Evolutionary conservation across 1,140 invertebrate species (phyloP), one percentile per base, ranked within the genome.

Genomic region (Agrypnia vestita): DNA sequence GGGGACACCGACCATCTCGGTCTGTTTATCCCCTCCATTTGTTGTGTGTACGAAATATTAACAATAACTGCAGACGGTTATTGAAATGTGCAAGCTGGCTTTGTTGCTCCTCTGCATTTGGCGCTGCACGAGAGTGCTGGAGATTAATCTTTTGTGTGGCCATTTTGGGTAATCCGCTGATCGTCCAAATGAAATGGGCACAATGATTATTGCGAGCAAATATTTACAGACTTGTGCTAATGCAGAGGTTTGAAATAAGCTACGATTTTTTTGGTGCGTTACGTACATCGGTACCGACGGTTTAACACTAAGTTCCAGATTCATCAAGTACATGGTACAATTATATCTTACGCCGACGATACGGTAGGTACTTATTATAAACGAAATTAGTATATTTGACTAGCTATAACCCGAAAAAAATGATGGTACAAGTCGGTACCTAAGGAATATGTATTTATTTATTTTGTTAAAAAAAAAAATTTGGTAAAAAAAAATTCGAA

Each of bases 81-180:
- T 78, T 78, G 76, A 71, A 73, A 78, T 72, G 67, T 72, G 77
- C 77, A 49, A 72, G 77, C 19, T 56, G 53, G 19, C 55, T 49
- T 76, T 71, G 49, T 73, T 73, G 69, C n/a, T n/a, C 9, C 7
- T 49, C 12, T 13, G 10, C n/a, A 8, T 13, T 73, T 35, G 69
- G 51, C 13, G 4, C 47, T 67, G 49, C 76, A 17, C 46, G 77
- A 72, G 49, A 71, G 69, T 49, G 44, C 46, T 25, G 53, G 21
- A 78, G 74, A 67, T 78, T 78, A 78, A 46, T 46, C 77, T 73
- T 78, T 78, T 78, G 77, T 78, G 77, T 55, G 77, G 77, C 77
- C 77, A 56, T 78, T 78, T 72, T 46, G 15, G 35, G 12, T 79
- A 79, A 79, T 79, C 77, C 71, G 77, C 67, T 79, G 77, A 79